Conservation (phyloP, 2,797 vertebrate genomes). For the Sorex maritimensis region DNA sequence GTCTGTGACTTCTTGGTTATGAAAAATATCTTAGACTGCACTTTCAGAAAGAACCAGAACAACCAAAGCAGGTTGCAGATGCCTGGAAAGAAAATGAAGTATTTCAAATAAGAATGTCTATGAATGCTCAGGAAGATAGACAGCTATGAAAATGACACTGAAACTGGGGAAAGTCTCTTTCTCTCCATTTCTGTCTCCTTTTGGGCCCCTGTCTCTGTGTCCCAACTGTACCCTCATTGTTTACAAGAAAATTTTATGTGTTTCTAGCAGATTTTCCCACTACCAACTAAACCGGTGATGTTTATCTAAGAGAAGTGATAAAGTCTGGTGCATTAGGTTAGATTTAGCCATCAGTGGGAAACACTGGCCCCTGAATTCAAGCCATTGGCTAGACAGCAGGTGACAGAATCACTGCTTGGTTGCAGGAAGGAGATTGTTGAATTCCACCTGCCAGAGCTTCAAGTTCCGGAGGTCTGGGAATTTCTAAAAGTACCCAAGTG, state of each 20-base stretch:
- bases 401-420: neutral
- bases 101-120: slow-evolving; percentile 11
- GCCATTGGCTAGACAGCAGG: fast-evolving
- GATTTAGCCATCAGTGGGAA: neutral
- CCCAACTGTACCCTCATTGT: neutral
- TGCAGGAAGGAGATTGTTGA: neutral
- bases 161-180: neutral
- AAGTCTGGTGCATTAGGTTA: neutral
- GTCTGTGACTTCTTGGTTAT: slow-evolving; percentile 23
- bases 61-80: neutral
- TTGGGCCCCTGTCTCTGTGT: too few relatives aligned
- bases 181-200: neutral
- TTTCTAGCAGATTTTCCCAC: slow-evolving; percentile 49
- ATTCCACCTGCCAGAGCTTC: neutral
- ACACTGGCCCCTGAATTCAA: neutral
- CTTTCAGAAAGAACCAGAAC: slow-evolving; percentile 29
- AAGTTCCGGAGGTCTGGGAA: neutral
- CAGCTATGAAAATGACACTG: neutral
- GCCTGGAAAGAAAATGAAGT: slow-evolving; percentile 12
- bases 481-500: neutral
- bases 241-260: neutral
- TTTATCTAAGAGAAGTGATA: neutral
- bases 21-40: slow-evolving; percentile 53
- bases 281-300: neutral
- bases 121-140: slow-evolving; percentile 13